Conservation (phyloP, 2,113 vertebrate genomes). For the Tupaia tana region DNA sequence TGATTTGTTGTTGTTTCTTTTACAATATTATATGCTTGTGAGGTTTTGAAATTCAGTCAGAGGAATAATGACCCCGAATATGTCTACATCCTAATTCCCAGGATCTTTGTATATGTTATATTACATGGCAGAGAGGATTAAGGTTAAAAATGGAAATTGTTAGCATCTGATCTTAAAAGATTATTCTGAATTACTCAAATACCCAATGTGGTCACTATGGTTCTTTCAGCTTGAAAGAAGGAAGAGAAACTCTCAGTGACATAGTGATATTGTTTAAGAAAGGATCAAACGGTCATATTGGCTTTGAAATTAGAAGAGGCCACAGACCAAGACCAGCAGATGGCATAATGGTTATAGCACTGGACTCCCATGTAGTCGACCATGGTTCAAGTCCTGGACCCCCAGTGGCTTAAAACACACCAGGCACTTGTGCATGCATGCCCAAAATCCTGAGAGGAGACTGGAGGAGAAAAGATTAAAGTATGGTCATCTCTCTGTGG, state of each 20-base stretch:
- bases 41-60: not conserved
- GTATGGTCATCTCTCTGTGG: too few relatives aligned
- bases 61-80: not conserved
- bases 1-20: not conserved
- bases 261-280: not conserved
- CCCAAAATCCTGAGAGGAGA: too few relatives aligned
- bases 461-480: too few relatives aligned
- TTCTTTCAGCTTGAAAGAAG: not conserved
- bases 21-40: not conserved
- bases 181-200: not conserved
- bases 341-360: too few relatives aligned
- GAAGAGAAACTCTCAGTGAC: not conserved
- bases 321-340: too few relatives aligned
- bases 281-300: not conserved
- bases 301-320: not conserved
- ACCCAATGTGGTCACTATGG: not conserved
- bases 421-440: too few relatives aligned
- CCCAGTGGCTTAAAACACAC: too few relatives aligned
- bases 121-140: not conserved
- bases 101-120: not conserved
- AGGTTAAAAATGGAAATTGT: not conserved
- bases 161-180: not conserved
- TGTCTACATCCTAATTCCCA: not conserved
- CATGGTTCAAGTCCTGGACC: too few relatives aligned
- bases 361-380: too few relatives aligned